A percentile compares a stretch with the other conserved stretches of the same genome.
Conservation (phyloP, 2,113 vertebrate species). For the Oenanthe melanoleuca region DNA sequence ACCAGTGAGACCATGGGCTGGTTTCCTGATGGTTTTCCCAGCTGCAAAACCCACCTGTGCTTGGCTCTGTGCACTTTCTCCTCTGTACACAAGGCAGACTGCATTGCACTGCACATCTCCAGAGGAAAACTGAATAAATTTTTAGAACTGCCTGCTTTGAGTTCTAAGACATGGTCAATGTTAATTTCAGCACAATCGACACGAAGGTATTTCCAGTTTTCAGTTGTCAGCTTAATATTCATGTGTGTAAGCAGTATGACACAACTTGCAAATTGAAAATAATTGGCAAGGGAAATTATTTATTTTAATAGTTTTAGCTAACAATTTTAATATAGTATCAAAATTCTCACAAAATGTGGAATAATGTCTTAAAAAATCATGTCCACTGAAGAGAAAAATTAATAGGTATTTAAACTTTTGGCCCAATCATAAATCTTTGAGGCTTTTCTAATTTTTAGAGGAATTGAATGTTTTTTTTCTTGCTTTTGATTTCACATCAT, state of each 20-base stretch:
- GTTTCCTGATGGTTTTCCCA: background rate
- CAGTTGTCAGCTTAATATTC: background rate
- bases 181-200: background rate
- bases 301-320: background rate
- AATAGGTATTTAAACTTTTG: background rate
- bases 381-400: background rate
- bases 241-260: background rate
- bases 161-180: background rate
- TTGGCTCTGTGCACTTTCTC: accelerated
- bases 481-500: background rate
- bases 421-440: background rate
- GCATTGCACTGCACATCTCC: background rate
- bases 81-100: background rate
- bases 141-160: background rate
- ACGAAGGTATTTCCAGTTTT: background rate
- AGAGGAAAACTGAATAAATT: background rate
- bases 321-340: background rate
- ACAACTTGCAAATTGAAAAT: background rate
- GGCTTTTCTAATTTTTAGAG: background rate
- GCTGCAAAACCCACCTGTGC: background rate
- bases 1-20: background rate
- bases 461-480: background rate
- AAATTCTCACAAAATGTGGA: background rate
- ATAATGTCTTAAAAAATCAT: background rate
- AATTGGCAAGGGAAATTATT: background rate